Conservation (phyloP, 2,113 vertebrate genomes). For the Pungitius pungitius region DNA sequence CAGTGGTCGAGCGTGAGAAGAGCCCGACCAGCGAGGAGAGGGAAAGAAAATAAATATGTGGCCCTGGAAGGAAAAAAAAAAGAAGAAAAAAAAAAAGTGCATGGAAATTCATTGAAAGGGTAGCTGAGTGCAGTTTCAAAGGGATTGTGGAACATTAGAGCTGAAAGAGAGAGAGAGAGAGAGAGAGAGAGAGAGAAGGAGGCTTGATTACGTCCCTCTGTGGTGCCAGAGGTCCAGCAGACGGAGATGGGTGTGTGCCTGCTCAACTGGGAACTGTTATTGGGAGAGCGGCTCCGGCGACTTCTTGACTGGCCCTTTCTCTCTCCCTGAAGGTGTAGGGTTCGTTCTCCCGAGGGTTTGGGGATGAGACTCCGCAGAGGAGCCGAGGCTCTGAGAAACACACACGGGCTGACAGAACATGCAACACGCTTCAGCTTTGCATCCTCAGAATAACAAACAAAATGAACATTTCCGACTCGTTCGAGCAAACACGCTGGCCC, state of each 20-base stretch:
- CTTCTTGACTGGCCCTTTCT: conserved; percentile 25
- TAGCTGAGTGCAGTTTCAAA: conserved; percentile 61
- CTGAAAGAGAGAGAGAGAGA: conserved; percentile 14
- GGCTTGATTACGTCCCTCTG: conserved; percentile 55
- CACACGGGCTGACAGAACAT: background rate
- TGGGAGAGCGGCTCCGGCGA: conserved; percentile 21
- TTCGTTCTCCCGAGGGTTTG: background rate
- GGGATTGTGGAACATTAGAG: conserved; percentile 46
- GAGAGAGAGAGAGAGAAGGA: conserved; percentile 52
- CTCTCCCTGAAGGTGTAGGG: conserved; percentile 8
- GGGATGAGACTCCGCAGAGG: background rate
- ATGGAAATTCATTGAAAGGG: conserved; percentile 59
- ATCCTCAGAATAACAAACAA: background rate
- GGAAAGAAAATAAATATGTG: conserved; percentile 67
- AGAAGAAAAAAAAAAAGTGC: conserved; percentile 29
- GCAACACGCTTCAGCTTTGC: background rate
- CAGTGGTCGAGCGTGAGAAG: conserved; percentile 52
- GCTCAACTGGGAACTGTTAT: conserved; percentile 33
- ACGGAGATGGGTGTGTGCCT: conserved; percentile 52
- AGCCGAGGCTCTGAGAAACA: background rate
- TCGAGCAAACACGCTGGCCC: background rate
- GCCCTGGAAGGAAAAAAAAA: conserved; percentile 25
- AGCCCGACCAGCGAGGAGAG: conserved; percentile 35
- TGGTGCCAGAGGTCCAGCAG: conserved; percentile 66
- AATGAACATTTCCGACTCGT: background rate